These are phyloP conservation scores for Trachythela sp. DNA, from an alignment of 64 coral and sea anemone species.

Conservation along the genomic window DNA sequence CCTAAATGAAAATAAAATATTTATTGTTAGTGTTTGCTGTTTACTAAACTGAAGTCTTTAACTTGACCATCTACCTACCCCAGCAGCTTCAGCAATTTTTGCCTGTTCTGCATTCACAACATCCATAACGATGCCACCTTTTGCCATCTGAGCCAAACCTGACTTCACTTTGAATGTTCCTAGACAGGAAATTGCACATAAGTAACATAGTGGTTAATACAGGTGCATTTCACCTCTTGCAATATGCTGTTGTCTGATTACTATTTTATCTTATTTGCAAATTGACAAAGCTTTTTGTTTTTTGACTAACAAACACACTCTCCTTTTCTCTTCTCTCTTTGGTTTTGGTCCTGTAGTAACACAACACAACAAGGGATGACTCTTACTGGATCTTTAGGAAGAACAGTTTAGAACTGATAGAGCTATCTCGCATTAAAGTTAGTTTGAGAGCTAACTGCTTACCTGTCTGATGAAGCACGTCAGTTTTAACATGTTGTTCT, in stretches of 20 bases:
- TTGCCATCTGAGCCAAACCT: constrained; percentile 87
- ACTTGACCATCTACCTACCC: constrained; percentile 37
- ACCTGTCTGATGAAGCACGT: not conserved
- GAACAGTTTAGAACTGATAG: too few relatives aligned
- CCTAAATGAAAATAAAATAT: constrained; percentile 28
- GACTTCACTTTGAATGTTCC: constrained; percentile 96
- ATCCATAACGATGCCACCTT: constrained; percentile 98
- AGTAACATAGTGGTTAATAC: not conserved
- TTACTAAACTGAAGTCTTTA: not conserved
- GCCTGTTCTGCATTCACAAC: constrained; percentile 83
- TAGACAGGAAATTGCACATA: not conserved
- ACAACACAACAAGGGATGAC: too few relatives aligned
- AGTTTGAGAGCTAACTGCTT: not conserved
- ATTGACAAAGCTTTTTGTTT: too few relatives aligned
- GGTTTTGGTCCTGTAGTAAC: too few relatives aligned
- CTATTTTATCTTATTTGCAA: too few relatives aligned
- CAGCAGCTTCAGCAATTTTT: constrained; percentile 78
- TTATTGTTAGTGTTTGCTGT: not conserved
- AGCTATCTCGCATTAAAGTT: not conserved
- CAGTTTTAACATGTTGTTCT: not conserved
- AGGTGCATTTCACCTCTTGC: too few relatives aligned
- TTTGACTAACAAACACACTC: too few relatives aligned
- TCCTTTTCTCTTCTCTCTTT: too few relatives aligned
- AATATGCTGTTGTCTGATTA: too few relatives aligned
- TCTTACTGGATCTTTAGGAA: too few relatives aligned